Evolutionary conservation across 2,113 vertebrate species (phyloP), one percentile per base, ranked within the genome.

Genomic region (Dipodomys stephensi): DNA sequence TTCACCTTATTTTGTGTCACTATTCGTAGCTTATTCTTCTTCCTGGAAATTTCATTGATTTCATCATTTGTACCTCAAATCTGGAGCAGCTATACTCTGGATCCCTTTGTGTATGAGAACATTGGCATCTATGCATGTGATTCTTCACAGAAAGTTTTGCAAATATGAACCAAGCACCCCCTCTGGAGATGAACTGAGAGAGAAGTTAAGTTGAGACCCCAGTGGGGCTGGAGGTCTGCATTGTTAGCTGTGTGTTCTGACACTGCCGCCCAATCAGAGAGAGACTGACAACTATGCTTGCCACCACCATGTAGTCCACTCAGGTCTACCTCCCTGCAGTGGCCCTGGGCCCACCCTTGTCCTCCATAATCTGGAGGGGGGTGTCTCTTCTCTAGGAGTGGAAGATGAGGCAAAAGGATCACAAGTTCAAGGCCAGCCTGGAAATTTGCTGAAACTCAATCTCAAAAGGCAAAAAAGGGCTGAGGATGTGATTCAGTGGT

Each of bases 211-310:
- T 57, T 57, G 53, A 57, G 53, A 57, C 53, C 53, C 16, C 53
- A 11, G 2, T 57, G 53, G 53, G 15, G 15, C 53, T 57, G 53
- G 13, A 13, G 53, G 53, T 2, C 53, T 13, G 53, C 53, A 16
- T 57, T 57, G 53, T 57, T 57, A 57, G 53, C 53, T 57, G 32
- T 49, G 5, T 16, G 6, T 68, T 0, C 7, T 30, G n/a, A 57
- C 22, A 0, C 3, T 0, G 27, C 44, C 12, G 25, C 64, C 1
- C 7, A 6, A 9, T 2, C 2, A 0, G 12, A 35, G 39, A 79
- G 71, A 32, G 18, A 2, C 27, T 3, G 74, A 44, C 7, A 1
- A 0, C 1, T 4, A 46, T 0, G 7, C 1, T 1, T 2, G 35
- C 39, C 39, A 39, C 39, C 39, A 39, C 39, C 39, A 39, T 39